These are phyloP conservation scores for Notothenia coriiceps DNA, from an alignment of 2,113 vertebrate species.

Conservation along the genomic window DNA sequence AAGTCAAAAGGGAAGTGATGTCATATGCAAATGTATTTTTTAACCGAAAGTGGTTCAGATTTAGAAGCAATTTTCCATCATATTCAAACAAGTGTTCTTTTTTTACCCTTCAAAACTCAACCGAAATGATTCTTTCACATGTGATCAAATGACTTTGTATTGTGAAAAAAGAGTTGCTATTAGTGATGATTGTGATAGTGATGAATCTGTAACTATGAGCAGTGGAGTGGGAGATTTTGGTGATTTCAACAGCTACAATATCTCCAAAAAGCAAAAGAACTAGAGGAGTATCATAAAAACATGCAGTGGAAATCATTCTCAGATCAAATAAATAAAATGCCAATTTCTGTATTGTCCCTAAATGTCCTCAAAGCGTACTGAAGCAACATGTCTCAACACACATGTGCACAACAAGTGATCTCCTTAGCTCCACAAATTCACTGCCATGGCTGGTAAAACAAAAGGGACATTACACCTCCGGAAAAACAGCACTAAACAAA, in stretches of 20 bases:
- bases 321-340: neutral
- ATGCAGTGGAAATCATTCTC: too few species aligned
- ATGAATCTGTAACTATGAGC: neutral
- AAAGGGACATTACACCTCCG: neutral
- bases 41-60: slow-evolving; percentile 2
- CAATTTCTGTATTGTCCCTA: too few species aligned
- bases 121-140: neutral
- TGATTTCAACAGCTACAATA: neutral
- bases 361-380: neutral
- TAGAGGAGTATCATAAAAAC: neutral
- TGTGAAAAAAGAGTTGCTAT: neutral
- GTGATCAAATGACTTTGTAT: neutral
- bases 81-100: neutral
- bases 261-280: neutral
- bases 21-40: slow-evolving; percentile 48
- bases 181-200: neutral
- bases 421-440: neutral
- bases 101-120: neutral
- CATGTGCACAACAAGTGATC: neutral
- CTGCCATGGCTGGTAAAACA: neutral
- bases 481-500: neutral
- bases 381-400: neutral
- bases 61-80: slow-evolving; percentile 19
- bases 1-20: slow-evolving; percentile 30
- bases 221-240: neutral